A percentile compares a stretch with the other conserved stretches of the same genome.
Conservation (phyloP, 2,113 vertebrate genomes). For the Neoarius graeffei region DNA sequence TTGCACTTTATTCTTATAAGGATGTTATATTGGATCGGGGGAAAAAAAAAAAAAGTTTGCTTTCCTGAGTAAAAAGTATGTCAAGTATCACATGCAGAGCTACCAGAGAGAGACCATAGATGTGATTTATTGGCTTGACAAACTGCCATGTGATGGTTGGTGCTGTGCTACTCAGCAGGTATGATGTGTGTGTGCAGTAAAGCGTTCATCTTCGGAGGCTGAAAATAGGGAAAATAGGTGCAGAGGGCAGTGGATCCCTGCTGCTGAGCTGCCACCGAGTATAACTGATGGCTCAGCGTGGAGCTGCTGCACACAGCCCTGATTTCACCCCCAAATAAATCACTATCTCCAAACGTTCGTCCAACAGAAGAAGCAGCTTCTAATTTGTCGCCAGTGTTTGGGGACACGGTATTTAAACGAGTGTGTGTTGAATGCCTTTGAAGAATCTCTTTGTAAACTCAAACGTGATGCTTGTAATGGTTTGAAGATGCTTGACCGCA, state of each 20-base stretch:
- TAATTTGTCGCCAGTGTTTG: slow-evolving; percentile 47
- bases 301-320: neutral
- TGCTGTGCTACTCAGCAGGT: slow-evolving; percentile 9
- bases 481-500: slow-evolving; percentile 28
- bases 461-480: slow-evolving; percentile 58
- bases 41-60: neutral
- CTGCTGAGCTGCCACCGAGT: neutral
- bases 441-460: slow-evolving; percentile 56
- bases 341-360: slow-evolving; percentile 51
- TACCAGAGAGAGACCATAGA: neutral
- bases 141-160: neutral
- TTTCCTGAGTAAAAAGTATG: neutral
- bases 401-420: neutral
- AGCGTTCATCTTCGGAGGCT: neutral
- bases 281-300: slow-evolving; percentile 47
- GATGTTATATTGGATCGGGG: neutral
- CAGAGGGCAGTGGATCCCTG: slow-evolving; percentile 1
- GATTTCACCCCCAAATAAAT: slow-evolving; percentile 45
- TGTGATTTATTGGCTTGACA: neutral
- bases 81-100: neutral
- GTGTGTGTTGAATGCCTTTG: neutral
- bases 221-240: neutral
- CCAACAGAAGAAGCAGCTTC: slow-evolving; percentile 43
- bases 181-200: slow-evolving; percentile 16
- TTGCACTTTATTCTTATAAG: too few species aligned